Evolutionary conservation across 1,140 invertebrate species (phyloP).

Genomic region (Zaprionus vittiger): DNA sequence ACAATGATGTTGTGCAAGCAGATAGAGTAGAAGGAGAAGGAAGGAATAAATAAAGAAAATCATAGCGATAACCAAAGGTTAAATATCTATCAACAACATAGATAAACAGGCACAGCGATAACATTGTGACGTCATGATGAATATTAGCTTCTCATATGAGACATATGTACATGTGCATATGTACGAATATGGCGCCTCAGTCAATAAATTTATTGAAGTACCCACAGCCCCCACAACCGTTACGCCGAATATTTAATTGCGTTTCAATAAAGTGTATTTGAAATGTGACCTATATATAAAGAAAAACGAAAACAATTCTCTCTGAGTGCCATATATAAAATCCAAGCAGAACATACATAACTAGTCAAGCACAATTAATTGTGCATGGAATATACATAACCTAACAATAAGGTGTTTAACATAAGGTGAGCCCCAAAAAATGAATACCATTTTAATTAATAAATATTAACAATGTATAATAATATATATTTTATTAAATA

Average conservation of each 20-base stretch:
- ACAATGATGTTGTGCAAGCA: not conserved
- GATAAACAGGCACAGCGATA: too few relatives aligned
- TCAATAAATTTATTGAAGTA: not conserved
- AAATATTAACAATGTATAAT: not conserved
- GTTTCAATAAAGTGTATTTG: conserved; percentile 4
- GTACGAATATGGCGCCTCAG: not conserved
- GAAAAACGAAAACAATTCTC: conserved; percentile 6
- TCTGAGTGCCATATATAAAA: conserved; percentile 44
- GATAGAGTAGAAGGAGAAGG: not conserved
- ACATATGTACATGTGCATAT: not conserved
- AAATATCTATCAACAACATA: too few relatives aligned
- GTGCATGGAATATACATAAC: not conserved
- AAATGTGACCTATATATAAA: conserved; percentile 35
- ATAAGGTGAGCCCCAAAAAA: not conserved
- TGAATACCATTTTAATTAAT: not conserved
- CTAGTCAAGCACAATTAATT: conserved; percentile 57
- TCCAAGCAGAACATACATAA: conserved; percentile 3
- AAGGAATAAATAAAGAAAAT: too few relatives aligned
- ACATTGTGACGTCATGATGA: not conserved
- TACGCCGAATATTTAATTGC: conserved; percentile 2
- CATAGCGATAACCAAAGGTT: too few relatives aligned
- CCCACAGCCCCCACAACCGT: not conserved
- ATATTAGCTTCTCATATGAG: not conserved
- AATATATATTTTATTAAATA: too few relatives aligned
- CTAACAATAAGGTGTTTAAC: not conserved